Conservation (phyloP, 2,888 invertebrate genomes). For the Sesia apiformis region DNA sequence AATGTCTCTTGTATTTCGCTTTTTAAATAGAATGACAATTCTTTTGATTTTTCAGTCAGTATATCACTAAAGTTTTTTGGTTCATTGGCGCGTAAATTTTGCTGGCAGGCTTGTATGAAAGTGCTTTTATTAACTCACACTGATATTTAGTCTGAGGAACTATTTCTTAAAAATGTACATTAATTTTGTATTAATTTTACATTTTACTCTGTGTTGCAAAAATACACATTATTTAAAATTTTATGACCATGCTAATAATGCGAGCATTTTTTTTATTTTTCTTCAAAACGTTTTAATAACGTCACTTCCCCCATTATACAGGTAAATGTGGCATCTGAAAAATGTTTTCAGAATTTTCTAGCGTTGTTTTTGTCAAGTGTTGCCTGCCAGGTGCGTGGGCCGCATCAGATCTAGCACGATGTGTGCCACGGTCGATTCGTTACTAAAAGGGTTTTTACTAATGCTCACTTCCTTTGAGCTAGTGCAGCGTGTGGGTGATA, state of each 20-base stretch:
- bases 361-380: conserved; percentile 22
- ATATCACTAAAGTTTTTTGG: conserved; percentile 8
- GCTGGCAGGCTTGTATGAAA: too few relatives aligned
- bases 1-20: conserved; percentile 5
- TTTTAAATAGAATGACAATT: conserved; percentile 1
- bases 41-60: conserved; percentile 3
- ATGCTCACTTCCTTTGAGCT: conserved; percentile 32
- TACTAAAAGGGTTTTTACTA: conserved; percentile 37
- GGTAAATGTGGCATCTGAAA: conserved; percentile 9
- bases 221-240: too few relatives aligned
- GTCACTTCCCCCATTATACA: too few relatives aligned
- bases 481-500: conserved; percentile 29
- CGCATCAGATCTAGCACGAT: conserved; percentile 33
- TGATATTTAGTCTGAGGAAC: too few relatives aligned
- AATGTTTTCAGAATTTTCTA: conserved; percentile 38
- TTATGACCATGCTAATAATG: too few relatives aligned
- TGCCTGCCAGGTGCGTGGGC: conserved; percentile 54
- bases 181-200: too few relatives aligned
- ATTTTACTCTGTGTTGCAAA: too few relatives aligned
- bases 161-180: too few relatives aligned
- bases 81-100: conserved; percentile 14
- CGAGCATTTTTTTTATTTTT: too few relatives aligned
- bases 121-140: too few relatives aligned
- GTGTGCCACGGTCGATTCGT: conserved; percentile 46
- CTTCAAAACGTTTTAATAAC: too few relatives aligned